Conservation (phyloP, 1,140 invertebrate genomes). For the Holcopasites calliopsidis region DNA sequence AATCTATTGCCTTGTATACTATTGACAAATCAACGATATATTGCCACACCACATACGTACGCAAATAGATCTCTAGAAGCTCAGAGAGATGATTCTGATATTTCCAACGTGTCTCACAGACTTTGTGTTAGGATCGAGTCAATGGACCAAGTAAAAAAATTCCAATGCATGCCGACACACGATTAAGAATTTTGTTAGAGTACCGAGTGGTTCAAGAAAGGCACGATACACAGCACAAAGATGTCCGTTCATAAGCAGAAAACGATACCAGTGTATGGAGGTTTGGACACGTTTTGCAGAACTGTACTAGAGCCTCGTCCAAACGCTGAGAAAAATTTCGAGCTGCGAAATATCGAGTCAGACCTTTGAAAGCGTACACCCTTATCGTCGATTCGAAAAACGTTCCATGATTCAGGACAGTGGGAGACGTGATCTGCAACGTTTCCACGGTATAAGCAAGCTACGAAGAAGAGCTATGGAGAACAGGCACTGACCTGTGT, state of each 20-base stretch:
- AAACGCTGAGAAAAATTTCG: constrained; percentile 81
- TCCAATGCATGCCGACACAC: constrained; percentile 51
- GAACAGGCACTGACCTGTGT: constrained; percentile 79
- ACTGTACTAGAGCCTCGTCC: constrained; percentile 81
- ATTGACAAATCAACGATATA: constrained; percentile 55
- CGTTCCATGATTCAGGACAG: constrained; percentile 65
- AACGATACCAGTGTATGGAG: constrained; percentile 82
- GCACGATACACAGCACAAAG: constrained; percentile 28
- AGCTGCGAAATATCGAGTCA: constrained; percentile 80
- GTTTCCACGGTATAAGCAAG: background rate
- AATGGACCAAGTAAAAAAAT: too few relatives aligned
- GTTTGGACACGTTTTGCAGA: constrained; percentile 81
- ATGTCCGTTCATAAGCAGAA: constrained; percentile 61
- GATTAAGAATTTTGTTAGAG: constrained; percentile 48
- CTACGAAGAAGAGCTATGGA: background rate
- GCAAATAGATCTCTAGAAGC: constrained; percentile 34
- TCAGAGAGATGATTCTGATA: constrained; percentile 2
- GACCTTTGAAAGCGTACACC: constrained; percentile 81
- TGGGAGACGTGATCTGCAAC: constrained; percentile 63
- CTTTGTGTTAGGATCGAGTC: too few relatives aligned
- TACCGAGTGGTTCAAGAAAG: constrained; percentile 37
- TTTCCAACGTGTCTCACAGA: background rate
- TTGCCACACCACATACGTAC: constrained; percentile 73
- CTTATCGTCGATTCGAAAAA: constrained; percentile 73
- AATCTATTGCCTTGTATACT: constrained; percentile 37